A percentile compares a stretch with the other conserved stretches of the same genome.
Conservation (phyloP, 1,140 invertebrate genomes). For the Apis laboriosa region DNA sequence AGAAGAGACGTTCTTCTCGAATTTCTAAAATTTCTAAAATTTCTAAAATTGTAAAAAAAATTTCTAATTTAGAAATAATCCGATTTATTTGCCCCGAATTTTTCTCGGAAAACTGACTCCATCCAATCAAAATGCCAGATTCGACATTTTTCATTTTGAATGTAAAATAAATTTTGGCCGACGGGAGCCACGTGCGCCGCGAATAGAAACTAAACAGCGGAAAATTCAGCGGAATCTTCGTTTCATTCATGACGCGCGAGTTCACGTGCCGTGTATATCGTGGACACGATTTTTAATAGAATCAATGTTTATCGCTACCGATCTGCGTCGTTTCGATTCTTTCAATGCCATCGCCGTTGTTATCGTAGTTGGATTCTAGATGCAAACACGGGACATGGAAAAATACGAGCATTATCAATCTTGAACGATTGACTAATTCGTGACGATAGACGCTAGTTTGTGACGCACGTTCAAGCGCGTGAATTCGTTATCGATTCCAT, state of each 20-base stretch:
- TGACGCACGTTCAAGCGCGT: neutral
- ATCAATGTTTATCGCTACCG: too few species aligned
- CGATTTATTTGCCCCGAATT: too few species aligned
- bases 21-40: too few species aligned
- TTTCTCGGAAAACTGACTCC: too few species aligned
- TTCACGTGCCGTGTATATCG: neutral
- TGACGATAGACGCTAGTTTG: neutral
- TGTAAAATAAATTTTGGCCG: too few species aligned
- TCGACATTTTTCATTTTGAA: too few species aligned
- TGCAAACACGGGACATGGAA: neutral
- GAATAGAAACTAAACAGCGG: neutral
- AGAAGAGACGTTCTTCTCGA: too few species aligned
- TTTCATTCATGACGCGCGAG: constrained; percentile 19
- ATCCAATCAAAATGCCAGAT: too few species aligned
- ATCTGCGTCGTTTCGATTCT: neutral
- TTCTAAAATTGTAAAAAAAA: too few species aligned
- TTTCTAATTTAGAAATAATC: too few species aligned
- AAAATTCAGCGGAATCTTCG: neutral
- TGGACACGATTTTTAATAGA: neutral
- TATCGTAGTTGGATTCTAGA: neutral
- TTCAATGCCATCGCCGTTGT: neutral
- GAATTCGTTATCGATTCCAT: neutral
- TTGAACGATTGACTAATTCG: neutral
- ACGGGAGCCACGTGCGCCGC: neutral
- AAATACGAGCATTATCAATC: constrained; percentile 10